These are phyloP conservation scores for Arion vulgaris DNA, from an alignment of 1,140 invertebrate species.

Conservation along the genomic window DNA sequence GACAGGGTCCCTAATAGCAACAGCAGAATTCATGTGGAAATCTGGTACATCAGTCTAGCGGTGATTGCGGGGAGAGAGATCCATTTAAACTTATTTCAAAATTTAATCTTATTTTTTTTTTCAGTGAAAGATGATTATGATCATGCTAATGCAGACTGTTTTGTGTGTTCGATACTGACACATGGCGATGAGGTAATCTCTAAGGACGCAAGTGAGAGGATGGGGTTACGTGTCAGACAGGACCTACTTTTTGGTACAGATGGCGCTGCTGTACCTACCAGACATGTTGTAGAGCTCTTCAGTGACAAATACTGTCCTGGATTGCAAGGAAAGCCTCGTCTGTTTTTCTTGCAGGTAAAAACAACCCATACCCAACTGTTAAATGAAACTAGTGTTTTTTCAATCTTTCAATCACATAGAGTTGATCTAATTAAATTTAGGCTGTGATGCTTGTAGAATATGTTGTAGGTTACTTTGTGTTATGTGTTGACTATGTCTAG, in stretches of 20 bases:
- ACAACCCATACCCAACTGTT: too few relatives aligned
- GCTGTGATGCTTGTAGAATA: too few relatives aligned
- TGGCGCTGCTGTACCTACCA: constrained; percentile 75
- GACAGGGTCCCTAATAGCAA: too few relatives aligned
- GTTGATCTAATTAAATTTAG: too few relatives aligned
- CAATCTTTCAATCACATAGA: too few relatives aligned
- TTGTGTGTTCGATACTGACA: constrained; percentile 84
- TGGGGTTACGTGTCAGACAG: constrained; percentile 28
- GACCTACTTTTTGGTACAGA: constrained; percentile 80
- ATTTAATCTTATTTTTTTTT: constrained; percentile 67
- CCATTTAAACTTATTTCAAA: too few relatives aligned
- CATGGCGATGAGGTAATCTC: constrained; percentile 89
- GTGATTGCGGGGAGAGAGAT: too few relatives aligned
- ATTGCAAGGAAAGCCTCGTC: constrained; percentile 59
- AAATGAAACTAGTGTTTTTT: too few relatives aligned
- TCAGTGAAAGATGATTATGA: constrained; percentile 79
- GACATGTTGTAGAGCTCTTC: constrained; percentile 84
- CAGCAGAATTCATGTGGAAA: too few relatives aligned
- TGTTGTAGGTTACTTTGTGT: too few relatives aligned
- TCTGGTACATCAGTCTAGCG: too few relatives aligned
- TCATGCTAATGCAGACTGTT: constrained; percentile 84
- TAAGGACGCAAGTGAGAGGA: constrained; percentile 80
- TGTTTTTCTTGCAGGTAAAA: constrained; percentile 68
- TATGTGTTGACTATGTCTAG: too few relatives aligned
- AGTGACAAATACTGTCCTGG: constrained; percentile 71